Evolutionary conservation across 1,140 invertebrate genomes (phyloP), one percentile per base, ranked within the genome.

Genomic region (Drosophila trapezifrons): DNA sequence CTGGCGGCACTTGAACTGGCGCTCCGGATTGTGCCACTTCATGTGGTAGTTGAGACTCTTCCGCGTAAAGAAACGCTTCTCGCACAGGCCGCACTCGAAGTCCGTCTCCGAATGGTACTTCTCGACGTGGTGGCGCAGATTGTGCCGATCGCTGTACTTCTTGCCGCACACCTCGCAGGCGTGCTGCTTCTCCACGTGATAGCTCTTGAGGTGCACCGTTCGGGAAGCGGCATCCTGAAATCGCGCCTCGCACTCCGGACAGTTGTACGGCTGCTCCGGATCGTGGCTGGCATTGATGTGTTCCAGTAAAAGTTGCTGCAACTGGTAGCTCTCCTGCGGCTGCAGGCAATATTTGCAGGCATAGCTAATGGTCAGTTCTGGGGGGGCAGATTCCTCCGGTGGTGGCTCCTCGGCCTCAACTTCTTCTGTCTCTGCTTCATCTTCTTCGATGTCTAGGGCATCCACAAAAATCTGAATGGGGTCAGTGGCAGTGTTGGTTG

Each of bases 61-160:
- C 9, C 86, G 86, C 5, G 90, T 90, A 20, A 84, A 85, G 56
- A 91, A 91, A 8, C 86, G 81, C 42, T 91, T 91, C 20, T 80
- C 90, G 27, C 90, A 91, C 37, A 89, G 51, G 2, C 45, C 72
- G 69, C 90, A 91, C 43, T 87, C 90, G 15, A 91, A 91, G 64
- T 91, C 90, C 32, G 85, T 90, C n/a, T 90, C 90, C 37, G 90
- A 80, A 51, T 91, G 90, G 55, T 90, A 91, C 57, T 91, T 91
- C 55, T 91, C 90, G 2, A 85, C 35, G 32, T 91, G 90, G 67
- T 91, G 87, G 1, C 77, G 71, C 29, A 91, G 57, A 57, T 91
- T 91, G 25, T 89, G 87, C n/a, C 90, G 83, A 80, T 91, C 90
- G 2, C 90, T 75, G 20, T 91, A 91, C 55, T 89, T 89, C 46